Base-by-base conservation (phyloP, 2,797 vertebrate genomes). In the Lithobates pipiens region DNA sequence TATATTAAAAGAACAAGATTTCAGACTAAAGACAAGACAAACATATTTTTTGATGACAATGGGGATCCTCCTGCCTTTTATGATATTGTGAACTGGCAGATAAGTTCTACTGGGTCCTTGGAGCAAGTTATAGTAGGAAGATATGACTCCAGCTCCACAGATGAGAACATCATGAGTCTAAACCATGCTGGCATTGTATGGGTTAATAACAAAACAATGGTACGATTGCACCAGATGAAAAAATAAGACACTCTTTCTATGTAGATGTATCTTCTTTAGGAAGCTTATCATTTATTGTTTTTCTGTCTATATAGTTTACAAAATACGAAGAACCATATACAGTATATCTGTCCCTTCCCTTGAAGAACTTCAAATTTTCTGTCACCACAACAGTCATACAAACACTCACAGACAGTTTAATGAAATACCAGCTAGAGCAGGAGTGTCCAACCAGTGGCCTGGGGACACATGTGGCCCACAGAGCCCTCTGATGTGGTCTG, bases 81-180 rank as follows among this genome's bases (percentile, higher is more conserved):
- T 36, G 74, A 84, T 42, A 77, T 84, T 63, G 65, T 84, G 39
- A 77, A 84, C 65, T 84, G 74, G 84, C 70, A 75, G 29, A 4
- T 39, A 68, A 50, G 29, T 23, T 4, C 42, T 42, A 69, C 21
- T 18, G 70, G 71, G 7, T 32, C 61, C 8, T 29, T 85, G 77
- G 63, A 75, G 42, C 77, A 85, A 44, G 46, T 69, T 9, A 23
- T 57, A 27, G 71, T 80, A 18, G 84, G 77, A 74, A 75, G 23
- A 29, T 85, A 85, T 69, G 54, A 73, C 15, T 75, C 71, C 42
- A 69, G 70, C 25, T 44, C 70, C 0, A 9, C 39, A 46, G 39
- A 29, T 68, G 39, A 27, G n/a, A 67, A 61, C 16, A 25, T 9
- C 9, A 63, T 85, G 44, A 79, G 23, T 44, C 16, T 85, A 23